Evolutionary conservation across 2,113 vertebrate species (phyloP).

Genomic region (Nannobrachium achirus): DNA sequence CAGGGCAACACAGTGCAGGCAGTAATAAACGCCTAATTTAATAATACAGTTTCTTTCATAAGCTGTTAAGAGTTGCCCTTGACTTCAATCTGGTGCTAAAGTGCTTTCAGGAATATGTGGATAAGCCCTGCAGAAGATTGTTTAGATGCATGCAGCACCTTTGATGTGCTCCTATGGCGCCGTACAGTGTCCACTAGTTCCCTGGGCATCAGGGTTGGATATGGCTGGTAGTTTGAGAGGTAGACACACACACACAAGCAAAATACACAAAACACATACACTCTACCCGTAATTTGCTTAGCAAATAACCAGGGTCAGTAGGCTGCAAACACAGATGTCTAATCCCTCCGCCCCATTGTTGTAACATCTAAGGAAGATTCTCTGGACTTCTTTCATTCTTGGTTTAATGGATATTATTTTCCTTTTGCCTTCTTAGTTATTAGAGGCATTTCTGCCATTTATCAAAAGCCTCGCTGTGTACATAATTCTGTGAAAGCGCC

Average conservation of each 20-base stretch:
- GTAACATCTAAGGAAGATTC: constrained; percentile 23
- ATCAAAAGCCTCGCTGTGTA: too few species aligned
- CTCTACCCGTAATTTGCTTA: constrained; percentile 70
- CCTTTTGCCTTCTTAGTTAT: too few species aligned
- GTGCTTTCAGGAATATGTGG: constrained; percentile 24
- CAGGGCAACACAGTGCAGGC: constrained; percentile 34
- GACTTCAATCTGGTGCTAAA: neutral
- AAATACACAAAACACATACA: constrained; percentile 36
- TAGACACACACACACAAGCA: constrained; percentile 32
- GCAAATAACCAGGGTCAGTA: constrained; percentile 66
- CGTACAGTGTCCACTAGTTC: constrained; percentile 44
- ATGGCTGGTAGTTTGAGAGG: constrained; percentile 25
- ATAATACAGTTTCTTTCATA: constrained; percentile 11
- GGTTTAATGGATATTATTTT: too few species aligned
- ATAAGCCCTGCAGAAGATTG: neutral
- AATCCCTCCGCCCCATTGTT: constrained; percentile 13
- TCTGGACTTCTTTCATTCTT: neutral
- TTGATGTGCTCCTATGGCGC: constrained; percentile 45
- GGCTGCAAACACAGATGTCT: constrained; percentile 36
- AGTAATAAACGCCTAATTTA: constrained; percentile 34
- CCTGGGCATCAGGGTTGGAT: constrained; percentile 24
- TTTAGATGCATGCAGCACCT: constrained; percentile 28
- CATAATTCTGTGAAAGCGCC: too few species aligned
- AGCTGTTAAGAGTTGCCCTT: constrained; percentile 8
- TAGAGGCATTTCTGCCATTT: too few species aligned